Percentiles rank a stretch among this genome's conserved stretches.
phyloP scores from a whole-genome alignment of 2,888 invertebrate genomes.

The Limnephilus marmoratus region DNA sequence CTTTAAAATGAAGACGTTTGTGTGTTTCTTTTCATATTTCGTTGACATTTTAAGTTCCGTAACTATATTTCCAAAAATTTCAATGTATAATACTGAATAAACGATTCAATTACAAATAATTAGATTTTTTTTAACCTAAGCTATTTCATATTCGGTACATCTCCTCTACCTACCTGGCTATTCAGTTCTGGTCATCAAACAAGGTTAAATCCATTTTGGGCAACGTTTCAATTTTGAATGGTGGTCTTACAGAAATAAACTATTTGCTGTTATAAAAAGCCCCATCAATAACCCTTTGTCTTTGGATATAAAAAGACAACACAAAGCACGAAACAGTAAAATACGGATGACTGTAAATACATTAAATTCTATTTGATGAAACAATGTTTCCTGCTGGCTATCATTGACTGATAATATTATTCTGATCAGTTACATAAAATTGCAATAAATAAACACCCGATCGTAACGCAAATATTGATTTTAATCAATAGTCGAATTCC shows the following conservation, averaged over 20 bases:
- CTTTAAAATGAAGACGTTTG: too few species aligned
- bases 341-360: background rate
- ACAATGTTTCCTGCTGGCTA: background rate
- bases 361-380: background rate
- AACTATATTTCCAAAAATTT: too few species aligned
- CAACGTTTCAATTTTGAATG: too few species aligned
- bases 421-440: slow-evolving; percentile 4
- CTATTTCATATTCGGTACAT: too few species aligned
- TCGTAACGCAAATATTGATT: slow-evolving; percentile 4
- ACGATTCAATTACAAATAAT: too few species aligned
- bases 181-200: too few species aligned
- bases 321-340: background rate
- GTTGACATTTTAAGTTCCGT: too few species aligned
- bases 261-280: background rate
- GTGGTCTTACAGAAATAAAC: background rate
- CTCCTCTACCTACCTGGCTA: too few species aligned
- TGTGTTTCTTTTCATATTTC: too few species aligned
- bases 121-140: too few species aligned
- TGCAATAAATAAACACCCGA: background rate
- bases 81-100: too few species aligned
- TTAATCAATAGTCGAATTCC: slow-evolving; percentile 34
- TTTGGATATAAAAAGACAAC: background rate
- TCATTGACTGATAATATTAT: background rate
- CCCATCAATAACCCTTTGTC: background rate
- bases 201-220: too few species aligned